Evolutionary conservation across 1,140 invertebrate species (phyloP).

Genomic region (Formica exsecta): DNA sequence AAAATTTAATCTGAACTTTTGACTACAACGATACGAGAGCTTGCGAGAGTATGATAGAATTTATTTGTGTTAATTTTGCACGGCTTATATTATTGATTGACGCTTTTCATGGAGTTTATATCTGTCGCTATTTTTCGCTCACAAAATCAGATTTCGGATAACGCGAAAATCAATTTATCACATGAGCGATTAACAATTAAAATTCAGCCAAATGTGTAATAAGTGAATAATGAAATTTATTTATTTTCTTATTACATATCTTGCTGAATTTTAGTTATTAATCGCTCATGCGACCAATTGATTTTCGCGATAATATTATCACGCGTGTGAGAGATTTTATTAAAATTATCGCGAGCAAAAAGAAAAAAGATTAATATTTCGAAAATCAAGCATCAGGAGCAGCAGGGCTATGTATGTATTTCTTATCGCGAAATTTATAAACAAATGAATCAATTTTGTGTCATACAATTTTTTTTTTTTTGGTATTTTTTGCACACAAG

Average conservation of each 20-base stretch:
- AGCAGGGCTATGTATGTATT: neutral
- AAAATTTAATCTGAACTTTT: neutral
- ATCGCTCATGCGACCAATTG: too few species aligned
- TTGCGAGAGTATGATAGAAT: neutral
- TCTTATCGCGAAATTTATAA: neutral
- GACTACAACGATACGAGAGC: neutral
- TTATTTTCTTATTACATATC: neutral
- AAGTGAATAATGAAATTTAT: neutral
- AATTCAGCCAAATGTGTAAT: neutral
- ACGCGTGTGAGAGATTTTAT: neutral
- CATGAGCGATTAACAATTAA: neutral
- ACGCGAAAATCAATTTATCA: constrained; percentile 44
- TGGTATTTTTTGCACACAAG: neutral
- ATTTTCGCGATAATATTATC: neutral
- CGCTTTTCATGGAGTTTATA: constrained; percentile 9
- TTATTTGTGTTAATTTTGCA: constrained; percentile 12
- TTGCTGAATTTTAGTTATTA: too few species aligned
- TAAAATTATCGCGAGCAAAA: neutral
- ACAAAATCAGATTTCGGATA: constrained; percentile 36
- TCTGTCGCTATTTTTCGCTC: constrained; percentile 25
- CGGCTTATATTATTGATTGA: constrained; percentile 31
- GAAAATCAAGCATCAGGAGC: neutral
- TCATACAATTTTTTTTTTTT: neutral
- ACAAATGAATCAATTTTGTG: neutral
- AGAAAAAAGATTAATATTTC: neutral